phyloP scores from a whole-genome alignment of 2,113 vertebrate species.

The Otis tarda region DNA sequence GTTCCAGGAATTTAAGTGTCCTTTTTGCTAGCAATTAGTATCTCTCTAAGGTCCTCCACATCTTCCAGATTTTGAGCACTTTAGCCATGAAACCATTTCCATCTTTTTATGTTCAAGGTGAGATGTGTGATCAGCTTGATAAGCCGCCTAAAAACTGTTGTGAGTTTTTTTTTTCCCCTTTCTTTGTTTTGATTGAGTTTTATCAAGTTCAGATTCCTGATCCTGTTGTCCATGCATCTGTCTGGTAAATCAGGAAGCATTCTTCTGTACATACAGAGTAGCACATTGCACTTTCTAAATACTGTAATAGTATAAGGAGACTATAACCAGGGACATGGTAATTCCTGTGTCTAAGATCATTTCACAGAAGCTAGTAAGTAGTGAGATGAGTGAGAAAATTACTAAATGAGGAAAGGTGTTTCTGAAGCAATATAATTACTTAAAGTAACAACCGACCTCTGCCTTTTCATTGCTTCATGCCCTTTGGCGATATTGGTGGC shows the following conservation, averaged over 20 bases:
- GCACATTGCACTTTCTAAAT: not conserved
- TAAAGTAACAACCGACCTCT: not conserved
- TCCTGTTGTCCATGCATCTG: not conserved
- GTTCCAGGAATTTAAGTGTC: not conserved
- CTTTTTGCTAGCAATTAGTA: not conserved
- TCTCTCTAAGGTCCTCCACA: not conserved
- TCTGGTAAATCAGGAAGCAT: not conserved
- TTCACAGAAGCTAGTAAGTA: not conserved
- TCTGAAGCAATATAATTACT: not conserved
- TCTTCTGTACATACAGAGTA: not conserved
- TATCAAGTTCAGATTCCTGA: not conserved
- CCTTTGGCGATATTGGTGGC: not conserved
- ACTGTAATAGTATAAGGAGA: not conserved
- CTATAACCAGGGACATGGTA: not conserved
- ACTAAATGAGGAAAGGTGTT: not conserved
- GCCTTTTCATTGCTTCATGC: not conserved
- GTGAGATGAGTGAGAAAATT: not conserved
- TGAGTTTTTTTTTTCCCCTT: too few species aligned
- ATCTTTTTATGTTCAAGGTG: not conserved
- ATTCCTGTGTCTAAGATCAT: not conserved
- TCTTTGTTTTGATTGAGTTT: not conserved
- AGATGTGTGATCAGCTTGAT: not conserved
- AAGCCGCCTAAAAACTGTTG: not conserved
- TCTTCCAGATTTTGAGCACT: not conserved
- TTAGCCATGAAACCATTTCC: not conserved